These are phyloP conservation scores for Osmerus eperlanus DNA, from an alignment of 2,113 vertebrate species.

Conservation along the genomic window DNA sequence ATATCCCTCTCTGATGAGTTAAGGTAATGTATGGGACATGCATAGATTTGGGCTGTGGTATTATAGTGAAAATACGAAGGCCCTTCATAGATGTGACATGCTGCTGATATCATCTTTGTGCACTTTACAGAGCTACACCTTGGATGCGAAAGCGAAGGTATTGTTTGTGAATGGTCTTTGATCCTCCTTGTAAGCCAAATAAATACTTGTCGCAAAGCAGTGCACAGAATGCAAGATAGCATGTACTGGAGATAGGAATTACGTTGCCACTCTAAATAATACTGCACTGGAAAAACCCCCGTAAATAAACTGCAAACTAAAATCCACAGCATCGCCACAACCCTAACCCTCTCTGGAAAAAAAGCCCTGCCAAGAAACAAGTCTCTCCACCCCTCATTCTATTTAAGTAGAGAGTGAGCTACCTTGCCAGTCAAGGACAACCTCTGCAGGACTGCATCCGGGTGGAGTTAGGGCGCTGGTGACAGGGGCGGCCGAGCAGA, in stretches of 20 bases:
- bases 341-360: neutral
- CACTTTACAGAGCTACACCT: slow-evolving; percentile 26
- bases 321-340: neutral
- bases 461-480: slow-evolving; percentile 1
- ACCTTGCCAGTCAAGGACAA: neutral
- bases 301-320: neutral
- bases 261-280: neutral
- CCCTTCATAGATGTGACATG: neutral
- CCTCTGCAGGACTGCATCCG: neutral
- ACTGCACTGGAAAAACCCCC: neutral
- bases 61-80: slow-evolving; percentile 27
- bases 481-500: slow-evolving; percentile 1
- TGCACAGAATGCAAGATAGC: neutral
- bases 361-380: neutral
- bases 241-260: too few relatives aligned
- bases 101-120: slow-evolving; percentile 13
- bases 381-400: neutral
- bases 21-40: slow-evolving; percentile 49
- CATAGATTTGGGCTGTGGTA: slow-evolving; percentile 24
- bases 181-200: slow-evolving; percentile 8
- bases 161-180: neutral
- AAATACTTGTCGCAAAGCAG: neutral
- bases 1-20: slow-evolving; percentile 50
- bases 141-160: slow-evolving; percentile 18
- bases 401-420: neutral